Evolutionary conservation across 2,888 invertebrate genomes (phyloP), one percentile per base, ranked within the genome.

Genomic region (Heliconius cydno): DNA sequence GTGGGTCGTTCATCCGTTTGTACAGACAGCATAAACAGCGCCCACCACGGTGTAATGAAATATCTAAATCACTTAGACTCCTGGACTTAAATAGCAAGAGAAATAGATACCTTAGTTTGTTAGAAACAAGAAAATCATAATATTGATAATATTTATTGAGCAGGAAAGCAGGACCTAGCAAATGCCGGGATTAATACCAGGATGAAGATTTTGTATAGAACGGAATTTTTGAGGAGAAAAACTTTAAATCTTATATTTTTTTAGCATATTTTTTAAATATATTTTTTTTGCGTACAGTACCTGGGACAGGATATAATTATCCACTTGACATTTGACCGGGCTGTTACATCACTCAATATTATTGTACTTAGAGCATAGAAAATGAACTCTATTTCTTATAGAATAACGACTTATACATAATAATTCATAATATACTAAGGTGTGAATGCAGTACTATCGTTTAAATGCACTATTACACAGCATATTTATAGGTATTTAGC

Each of bases 281-380:
- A 1, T 28, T 73, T 77, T 81, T 76, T 80, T 68, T 81, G 78
- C 77, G 22, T 66, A 76, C 84, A 28, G 72, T 83, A 83, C 83
- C n/a, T 63, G 28, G 38, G 9, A 79, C 84, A 84, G 85, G 85
- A 85, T 83, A 78, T 81, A 84, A 84, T 86, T 84, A 85, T 84
- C 77, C 86, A 84, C 85, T 86, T 86, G 85, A 85, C 85, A 81
- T 84, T 68, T 83, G 84, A 85, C 84, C 82, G 79, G 65, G 57
- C 65, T 22, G 72, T 83, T 82, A 75, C 77, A 79, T 84, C 78
- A 84, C 80, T 81, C 66, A 81, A 80, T 77, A 34, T 25, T 38
- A 41, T 70, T 4, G 22, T 30, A 41, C n/a, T 28, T 41, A 38
- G 6, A 30, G 4, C 57, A 30, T 60, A n/a, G 12, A 13, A 28